These are phyloP conservation scores for Pyrocephalus nanus DNA, from an alignment of 2,797 vertebrate genomes.

Conservation along the genomic window DNA sequence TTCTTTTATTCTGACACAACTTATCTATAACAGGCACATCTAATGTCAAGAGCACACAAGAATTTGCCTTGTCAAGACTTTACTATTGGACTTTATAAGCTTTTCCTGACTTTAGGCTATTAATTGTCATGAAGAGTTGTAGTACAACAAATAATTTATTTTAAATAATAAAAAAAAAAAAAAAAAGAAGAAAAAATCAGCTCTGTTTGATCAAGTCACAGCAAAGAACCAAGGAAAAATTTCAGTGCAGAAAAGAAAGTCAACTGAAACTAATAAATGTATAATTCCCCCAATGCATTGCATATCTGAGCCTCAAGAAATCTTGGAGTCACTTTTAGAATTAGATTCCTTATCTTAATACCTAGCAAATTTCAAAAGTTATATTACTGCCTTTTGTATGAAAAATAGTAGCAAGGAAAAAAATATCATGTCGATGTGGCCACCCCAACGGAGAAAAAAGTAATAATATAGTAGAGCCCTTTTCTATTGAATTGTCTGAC, in stretches of 20 bases:
- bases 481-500: conserved; percentile 41
- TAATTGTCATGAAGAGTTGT: not conserved
- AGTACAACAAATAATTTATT: not conserved
- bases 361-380: not conserved
- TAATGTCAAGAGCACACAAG: not conserved
- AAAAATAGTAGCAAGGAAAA: not conserved
- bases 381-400: not conserved
- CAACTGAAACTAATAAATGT: not conserved
- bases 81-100: not conserved
- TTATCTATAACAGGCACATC: not conserved
- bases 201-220: not conserved
- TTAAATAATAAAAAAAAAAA: not conserved
- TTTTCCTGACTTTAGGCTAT: not conserved
- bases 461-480: conserved; percentile 3
- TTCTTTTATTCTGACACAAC: not conserved
- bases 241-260: not conserved
- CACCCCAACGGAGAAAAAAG: not conserved
- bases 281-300: not conserved
- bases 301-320: not conserved
- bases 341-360: not conserved
- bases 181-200: not conserved
- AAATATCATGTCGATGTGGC: not conserved
- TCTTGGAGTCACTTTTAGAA: not conserved
- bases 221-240: not conserved
- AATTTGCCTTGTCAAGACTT: not conserved